phyloP scores from a whole-genome alignment of 2,797 vertebrate species.

The Microctenopoma stevenorrisi region DNA sequence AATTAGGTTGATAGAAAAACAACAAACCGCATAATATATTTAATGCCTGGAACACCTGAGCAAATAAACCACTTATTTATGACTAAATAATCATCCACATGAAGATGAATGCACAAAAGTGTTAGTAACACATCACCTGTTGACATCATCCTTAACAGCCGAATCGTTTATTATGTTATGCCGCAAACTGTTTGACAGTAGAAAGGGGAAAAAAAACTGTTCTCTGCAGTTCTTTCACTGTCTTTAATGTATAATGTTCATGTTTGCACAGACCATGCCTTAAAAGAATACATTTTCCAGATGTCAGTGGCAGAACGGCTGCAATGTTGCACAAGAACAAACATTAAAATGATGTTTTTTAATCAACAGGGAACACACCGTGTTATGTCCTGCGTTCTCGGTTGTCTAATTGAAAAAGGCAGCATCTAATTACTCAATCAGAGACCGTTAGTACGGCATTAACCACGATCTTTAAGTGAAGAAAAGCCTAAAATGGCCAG shows the following conservation, averaged over 20 bases:
- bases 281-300: conserved; percentile 24
- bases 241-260: conserved; percentile 13
- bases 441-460: conserved; percentile 3
- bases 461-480: conserved; percentile 3
- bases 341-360: conserved; percentile 10
- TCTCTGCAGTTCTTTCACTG: conserved; percentile 3
- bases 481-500: conserved; percentile 5
- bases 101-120: not conserved
- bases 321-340: conserved; percentile 12
- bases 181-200: conserved; percentile 8
- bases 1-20: not conserved
- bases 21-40: not conserved
- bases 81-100: not conserved
- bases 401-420: conserved; percentile 22
- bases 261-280: conserved; percentile 3
- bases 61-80: not conserved
- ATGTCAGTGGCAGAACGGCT: conserved; percentile 19
- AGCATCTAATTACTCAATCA: conserved; percentile 33
- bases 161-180: not conserved
- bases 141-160: not conserved
- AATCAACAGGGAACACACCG: conserved; percentile 19
- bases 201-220: not conserved
- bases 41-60: not conserved
- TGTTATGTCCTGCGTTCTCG: conserved; percentile 5
- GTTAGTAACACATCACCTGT: not conserved